Evolutionary conservation across 2,888 invertebrate genomes (phyloP).

Genomic region (Cerastoderma edule): DNA sequence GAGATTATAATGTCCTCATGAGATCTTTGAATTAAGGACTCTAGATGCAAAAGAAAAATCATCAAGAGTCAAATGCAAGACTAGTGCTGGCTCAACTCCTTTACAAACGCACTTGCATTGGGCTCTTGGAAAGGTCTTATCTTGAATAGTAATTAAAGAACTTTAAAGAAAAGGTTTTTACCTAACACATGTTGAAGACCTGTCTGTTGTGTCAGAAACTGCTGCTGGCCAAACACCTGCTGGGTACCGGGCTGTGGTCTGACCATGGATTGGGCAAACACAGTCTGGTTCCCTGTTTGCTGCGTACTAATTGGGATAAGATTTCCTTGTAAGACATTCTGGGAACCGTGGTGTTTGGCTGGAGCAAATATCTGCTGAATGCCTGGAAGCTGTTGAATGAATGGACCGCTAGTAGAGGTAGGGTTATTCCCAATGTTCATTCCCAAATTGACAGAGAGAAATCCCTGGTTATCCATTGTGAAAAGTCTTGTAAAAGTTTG

Average conservation of each 20-base stretch:
- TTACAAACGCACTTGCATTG: no score
- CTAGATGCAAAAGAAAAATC: no score
- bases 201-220: constrained; percentile 50
- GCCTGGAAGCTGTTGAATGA: constrained; percentile 54
- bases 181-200: constrained; percentile 48
- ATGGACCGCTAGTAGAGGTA: constrained; percentile 48
- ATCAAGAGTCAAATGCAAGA: no score
- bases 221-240: constrained; percentile 47
- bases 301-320: constrained; percentile 35
- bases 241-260: constrained; percentile 40
- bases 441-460: constrained; percentile 52
- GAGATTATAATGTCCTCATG: no score
- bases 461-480: constrained; percentile 58
- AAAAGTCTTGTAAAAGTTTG: constrained; percentile 28
- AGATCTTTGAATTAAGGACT: no score
- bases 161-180: no score
- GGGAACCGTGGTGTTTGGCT: constrained; percentile 38
- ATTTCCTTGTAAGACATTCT: constrained; percentile 39
- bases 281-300: constrained; percentile 50
- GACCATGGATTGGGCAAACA: constrained; percentile 45
- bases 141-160: no score
- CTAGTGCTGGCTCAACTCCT: no score
- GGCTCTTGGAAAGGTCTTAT: no score
- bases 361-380: constrained; percentile 50
- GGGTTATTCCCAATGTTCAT: constrained; percentile 53